Percentiles rank a stretch among this genome's conserved stretches.
phyloP scores from a whole-genome alignment of 1,140 invertebrate genomes.

The Coenobita brevimanus region DNA sequence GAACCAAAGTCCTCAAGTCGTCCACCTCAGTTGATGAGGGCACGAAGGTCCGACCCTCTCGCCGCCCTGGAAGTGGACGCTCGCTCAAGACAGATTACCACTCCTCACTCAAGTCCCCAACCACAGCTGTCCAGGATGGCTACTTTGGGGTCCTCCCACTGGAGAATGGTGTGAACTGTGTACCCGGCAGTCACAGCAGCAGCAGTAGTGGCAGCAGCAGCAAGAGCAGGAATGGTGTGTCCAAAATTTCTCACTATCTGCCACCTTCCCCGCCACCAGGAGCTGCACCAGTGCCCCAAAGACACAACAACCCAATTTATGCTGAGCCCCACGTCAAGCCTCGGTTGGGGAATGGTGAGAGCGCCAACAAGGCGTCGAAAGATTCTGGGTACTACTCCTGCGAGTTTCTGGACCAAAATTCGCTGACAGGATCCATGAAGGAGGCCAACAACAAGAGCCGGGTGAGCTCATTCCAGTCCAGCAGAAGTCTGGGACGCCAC shows the following conservation, averaged over 20 bases:
- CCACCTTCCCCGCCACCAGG: conserved; percentile 34
- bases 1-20: conserved; percentile 48
- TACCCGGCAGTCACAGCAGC: conserved; percentile 36
- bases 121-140: conserved; percentile 12
- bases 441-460: conserved; percentile 14
- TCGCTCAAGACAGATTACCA: conserved; percentile 14
- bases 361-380: conserved; percentile 55
- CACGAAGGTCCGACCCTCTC: conserved; percentile 16
- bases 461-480: conserved; percentile 25
- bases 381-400: conserved; percentile 68
- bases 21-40: conserved; percentile 28
- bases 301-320: conserved; percentile 51
- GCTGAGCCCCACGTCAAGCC: conserved; percentile 50
- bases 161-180: conserved; percentile 40
- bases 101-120: conserved; percentile 50
- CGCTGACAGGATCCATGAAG: conserved; percentile 54
- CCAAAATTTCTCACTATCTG: conserved; percentile 35
- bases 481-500: conserved; percentile 33
- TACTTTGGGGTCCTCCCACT: conserved; percentile 33
- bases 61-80: conserved; percentile 32
- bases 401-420: conserved; percentile 68
- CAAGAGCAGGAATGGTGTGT: conserved; percentile 15
- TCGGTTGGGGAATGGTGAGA: conserved; percentile 28
- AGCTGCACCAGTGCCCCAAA: conserved; percentile 22
- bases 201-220: conserved; percentile 40